These are phyloP conservation scores for Baccha elongata DNA, from an alignment of 2,888 invertebrate genomes.

Conservation along the genomic window DNA sequence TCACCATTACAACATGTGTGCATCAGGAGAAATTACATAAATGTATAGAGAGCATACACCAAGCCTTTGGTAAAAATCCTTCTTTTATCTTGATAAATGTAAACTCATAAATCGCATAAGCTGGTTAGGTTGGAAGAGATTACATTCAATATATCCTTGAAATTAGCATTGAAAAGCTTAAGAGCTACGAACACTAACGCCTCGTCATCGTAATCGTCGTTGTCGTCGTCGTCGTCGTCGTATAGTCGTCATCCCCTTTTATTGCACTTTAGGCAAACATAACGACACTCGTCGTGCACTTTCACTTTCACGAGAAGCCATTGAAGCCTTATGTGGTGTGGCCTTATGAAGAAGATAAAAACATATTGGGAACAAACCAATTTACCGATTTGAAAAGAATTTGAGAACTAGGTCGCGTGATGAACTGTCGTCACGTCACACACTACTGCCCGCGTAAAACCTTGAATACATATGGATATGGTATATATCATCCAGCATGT, in stretches of 20 bases:
- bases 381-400: slow-evolving; percentile 64
- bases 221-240: background rate
- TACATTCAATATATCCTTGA: slow-evolving; percentile 72
- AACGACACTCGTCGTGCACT: slow-evolving; percentile 50
- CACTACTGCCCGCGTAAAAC: slow-evolving; percentile 4
- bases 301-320: slow-evolving; percentile 66
- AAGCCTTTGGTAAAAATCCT: slow-evolving; percentile 12
- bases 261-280: slow-evolving; percentile 57
- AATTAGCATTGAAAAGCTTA: slow-evolving; percentile 71
- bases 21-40: background rate
- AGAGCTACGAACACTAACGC: slow-evolving; percentile 28
- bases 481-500: background rate
- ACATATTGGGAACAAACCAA: slow-evolving; percentile 69
- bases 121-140: slow-evolving; percentile 56
- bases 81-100: slow-evolving; percentile 57
- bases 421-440: slow-evolving; percentile 18
- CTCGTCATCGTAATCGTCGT: background rate
- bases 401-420: slow-evolving; percentile 61
- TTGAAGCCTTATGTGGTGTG: slow-evolving; percentile 63
- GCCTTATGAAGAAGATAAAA: slow-evolving; percentile 60
- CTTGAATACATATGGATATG: slow-evolving; percentile 44
- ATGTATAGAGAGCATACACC: background rate
- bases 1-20: background rate
- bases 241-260: background rate
- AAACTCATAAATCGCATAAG: slow-evolving; percentile 65